Evolutionary conservation across 64 coral and sea anemone genomes (phyloP).

Genomic region (Montipora efflorescens): DNA sequence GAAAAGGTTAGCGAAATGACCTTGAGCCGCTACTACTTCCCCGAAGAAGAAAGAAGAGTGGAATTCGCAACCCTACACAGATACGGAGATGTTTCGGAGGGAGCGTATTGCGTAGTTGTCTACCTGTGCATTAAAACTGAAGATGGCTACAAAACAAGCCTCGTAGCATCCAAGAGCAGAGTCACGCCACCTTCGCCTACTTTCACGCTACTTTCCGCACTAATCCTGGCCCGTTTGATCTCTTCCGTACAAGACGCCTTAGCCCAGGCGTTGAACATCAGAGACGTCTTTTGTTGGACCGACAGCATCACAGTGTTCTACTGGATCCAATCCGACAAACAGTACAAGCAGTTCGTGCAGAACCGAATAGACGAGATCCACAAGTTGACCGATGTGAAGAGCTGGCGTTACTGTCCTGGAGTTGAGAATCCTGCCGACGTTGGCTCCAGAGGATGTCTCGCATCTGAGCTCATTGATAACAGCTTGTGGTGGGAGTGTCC

Average conservation of each 20-base stretch:
- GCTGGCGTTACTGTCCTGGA: conserved; percentile 52
- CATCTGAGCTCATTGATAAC: no score
- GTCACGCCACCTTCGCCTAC: conserved; percentile 21
- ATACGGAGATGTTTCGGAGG: conserved; percentile 63
- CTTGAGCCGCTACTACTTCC: conserved; percentile 1
- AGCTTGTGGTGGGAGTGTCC: no score
- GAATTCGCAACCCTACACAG: conserved; percentile 41
- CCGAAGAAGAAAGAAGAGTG: not conserved
- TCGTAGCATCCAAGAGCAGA: conserved; percentile 64
- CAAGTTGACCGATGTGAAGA: conserved; percentile 33
- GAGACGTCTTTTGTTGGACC: not conserved
- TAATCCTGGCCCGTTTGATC: no score
- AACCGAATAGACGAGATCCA: conserved; percentile 52
- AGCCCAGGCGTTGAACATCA: not conserved
- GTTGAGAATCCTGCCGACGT: conserved; percentile 48
- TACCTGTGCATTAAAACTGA: conserved; percentile 69
- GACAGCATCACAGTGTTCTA: not conserved
- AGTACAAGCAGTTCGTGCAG: conserved; percentile 71
- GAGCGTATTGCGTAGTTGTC: conserved; percentile 52
- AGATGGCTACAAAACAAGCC: conserved; percentile 24
- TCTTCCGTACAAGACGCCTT: not conserved
- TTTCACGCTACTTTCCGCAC: no score
- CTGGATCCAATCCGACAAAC: conserved; percentile 37
- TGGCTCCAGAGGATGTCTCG: conserved; percentile 37
- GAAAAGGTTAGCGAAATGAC: not conserved